Evolutionary conservation across 2,888 invertebrate genomes (phyloP).

Genomic region (Acleris laterana): DNA sequence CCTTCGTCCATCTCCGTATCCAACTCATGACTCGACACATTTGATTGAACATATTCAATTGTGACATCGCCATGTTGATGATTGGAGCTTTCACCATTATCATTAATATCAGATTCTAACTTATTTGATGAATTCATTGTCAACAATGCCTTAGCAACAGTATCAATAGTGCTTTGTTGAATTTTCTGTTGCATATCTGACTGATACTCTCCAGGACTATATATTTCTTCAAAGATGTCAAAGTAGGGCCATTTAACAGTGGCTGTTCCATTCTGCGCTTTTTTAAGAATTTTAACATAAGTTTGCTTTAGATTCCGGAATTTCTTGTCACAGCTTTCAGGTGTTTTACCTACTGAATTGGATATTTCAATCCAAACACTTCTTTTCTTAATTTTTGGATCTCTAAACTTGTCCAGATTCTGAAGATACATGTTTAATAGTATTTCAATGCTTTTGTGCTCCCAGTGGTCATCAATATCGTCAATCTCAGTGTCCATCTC

Average conservation of each 20-base stretch:
- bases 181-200: slow-evolving; percentile 72
- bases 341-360: slow-evolving; percentile 65
- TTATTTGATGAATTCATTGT: slow-evolving; percentile 59
- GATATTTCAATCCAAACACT: slow-evolving; percentile 74
- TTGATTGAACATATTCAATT: not conserved
- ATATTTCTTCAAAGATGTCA: slow-evolving; percentile 74
- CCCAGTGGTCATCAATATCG: slow-evolving; percentile 74
- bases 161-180: slow-evolving; percentile 63
- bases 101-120: slow-evolving; percentile 48
- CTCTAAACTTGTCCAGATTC: slow-evolving; percentile 72
- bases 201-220: slow-evolving; percentile 68
- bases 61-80: slow-evolving; percentile 57
- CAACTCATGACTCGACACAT: slow-evolving; percentile 46
- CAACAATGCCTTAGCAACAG: slow-evolving; percentile 66
- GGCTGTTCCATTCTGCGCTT: slow-evolving; percentile 61
- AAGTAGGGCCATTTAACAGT: slow-evolving; percentile 77
- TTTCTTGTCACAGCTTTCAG: slow-evolving; percentile 76
- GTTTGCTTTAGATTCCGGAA: slow-evolving; percentile 77
- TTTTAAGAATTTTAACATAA: slow-evolving; percentile 72
- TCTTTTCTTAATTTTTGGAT: slow-evolving; percentile 77
- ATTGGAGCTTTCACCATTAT: slow-evolving; percentile 60
- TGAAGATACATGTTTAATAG: slow-evolving; percentile 69
- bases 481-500: slow-evolving; percentile 61
- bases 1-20: slow-evolving; percentile 62
- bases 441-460: slow-evolving; percentile 60